Evolutionary conservation across 2,797 vertebrate species (phyloP).

Genomic region (Phrynocephalus forsythii): DNA sequence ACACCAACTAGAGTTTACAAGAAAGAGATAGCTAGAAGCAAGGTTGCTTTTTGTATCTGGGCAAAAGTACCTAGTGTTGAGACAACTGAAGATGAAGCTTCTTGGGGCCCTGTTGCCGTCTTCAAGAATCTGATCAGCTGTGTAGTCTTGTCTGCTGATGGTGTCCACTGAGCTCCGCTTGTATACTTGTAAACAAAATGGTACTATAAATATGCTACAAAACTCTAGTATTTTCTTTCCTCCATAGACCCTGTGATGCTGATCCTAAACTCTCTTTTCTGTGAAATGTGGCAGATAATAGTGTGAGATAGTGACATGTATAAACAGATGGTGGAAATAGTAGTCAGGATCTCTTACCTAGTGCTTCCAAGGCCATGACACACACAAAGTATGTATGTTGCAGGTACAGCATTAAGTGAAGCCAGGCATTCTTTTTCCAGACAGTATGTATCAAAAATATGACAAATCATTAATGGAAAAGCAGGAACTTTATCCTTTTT

Average conservation of each 20-base stretch:
- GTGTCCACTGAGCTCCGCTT: neutral
- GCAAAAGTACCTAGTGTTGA: neutral
- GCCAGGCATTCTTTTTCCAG: neutral
- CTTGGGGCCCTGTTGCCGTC: neutral
- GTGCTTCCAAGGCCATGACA: neutral
- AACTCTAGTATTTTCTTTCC: neutral
- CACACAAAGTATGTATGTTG: neutral
- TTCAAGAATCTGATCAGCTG: neutral
- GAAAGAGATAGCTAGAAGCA: neutral
- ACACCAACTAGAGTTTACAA: neutral
- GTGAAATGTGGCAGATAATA: neutral
- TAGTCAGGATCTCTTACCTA: neutral
- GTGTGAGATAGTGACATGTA: neutral
- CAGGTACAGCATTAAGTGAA: neutral
- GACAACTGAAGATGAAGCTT: neutral
- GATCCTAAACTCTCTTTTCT: neutral
- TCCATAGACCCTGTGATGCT: neutral
- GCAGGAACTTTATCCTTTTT: neutral
- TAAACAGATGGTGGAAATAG: neutral
- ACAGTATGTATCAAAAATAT: neutral
- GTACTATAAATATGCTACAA: neutral
- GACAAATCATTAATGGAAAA: neutral
- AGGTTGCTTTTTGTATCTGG: neutral
- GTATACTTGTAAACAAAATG: neutral
- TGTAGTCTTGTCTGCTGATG: neutral